Base-by-base conservation (phyloP, 2,888 invertebrate genomes). In the Bellardia bayeri region DNA sequence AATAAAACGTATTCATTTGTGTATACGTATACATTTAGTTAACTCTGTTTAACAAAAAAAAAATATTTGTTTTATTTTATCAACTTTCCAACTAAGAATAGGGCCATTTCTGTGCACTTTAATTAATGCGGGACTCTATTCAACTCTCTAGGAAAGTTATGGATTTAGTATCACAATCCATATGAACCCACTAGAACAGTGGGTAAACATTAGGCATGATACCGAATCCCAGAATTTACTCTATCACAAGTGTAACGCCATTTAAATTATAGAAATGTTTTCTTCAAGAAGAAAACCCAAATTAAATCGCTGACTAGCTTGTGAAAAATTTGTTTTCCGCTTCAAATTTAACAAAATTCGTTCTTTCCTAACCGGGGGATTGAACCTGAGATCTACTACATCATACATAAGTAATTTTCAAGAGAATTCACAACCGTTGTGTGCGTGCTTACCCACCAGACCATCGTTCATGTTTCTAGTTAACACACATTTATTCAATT, bases 221-320 rank as follows among this genome's bases (percentile, higher is more conserved):
- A 54, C 64, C 33, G 56, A 42, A 49, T 63, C n/a, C 71, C 81
- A 56, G 76, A 49, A 85, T 89, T 91, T 92, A 40, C 82, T 92
- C 89, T 92, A 91, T 90, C 92, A 92, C 92, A 92, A 92, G 91
- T 92, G 92, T 92, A 92, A 92, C 92, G 92, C 92, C 89, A 89
- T 91, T 85, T 88, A 90, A 90, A 90, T 90, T 79, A 87, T 88
- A 40, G 37, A 51, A 71, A 69, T 45, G 45, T 54, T 40, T 56
- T 42, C 49, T 58, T 11, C 4, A 9, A 33, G 51, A 58, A 66
- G 54, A 56, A 82, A 79, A 72, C 74, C n/a, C 37, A 87, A 91
- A 90, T 90, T 90, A 89, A 92, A 91, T 91, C 90, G 92, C 92
- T 92, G 92, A 92, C 92, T 45, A 69, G 89, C 90, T 91, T 90